Percentiles rank a stretch among this genome's conserved stretches.
phyloP scores from a whole-genome alignment of 1,140 invertebrate genomes.

The Lasioglossum baleicum region DNA sequence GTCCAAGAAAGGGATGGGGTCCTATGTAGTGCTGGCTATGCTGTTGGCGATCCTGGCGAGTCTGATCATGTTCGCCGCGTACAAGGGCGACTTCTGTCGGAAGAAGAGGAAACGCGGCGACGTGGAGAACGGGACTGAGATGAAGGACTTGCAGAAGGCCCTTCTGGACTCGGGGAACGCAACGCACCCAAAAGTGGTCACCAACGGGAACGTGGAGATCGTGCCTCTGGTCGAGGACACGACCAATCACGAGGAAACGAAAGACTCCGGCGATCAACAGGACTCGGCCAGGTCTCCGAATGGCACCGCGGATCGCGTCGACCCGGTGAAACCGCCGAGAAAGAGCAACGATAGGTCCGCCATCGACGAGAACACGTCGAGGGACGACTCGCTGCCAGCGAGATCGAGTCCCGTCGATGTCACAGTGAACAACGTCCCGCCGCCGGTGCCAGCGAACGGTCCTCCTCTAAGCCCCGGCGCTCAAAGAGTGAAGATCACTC shows the following conservation, averaged over 20 bases:
- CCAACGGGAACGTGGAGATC: conserved; percentile 73
- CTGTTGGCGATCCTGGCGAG: conserved; percentile 69
- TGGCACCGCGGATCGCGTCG: conserved; percentile 50
- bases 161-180: conserved; percentile 67
- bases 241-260: conserved; percentile 49
- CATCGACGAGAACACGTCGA: conserved; percentile 51
- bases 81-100: conserved; percentile 75
- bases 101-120: conserved; percentile 71
- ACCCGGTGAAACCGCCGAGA: conserved; percentile 74
- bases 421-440: conserved; percentile 41
- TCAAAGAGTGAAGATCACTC: conserved; percentile 76
- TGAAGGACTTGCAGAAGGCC: conserved; percentile 76
- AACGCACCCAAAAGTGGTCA: conserved; percentile 66
- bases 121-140: conserved; percentile 74
- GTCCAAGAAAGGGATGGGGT: conserved; percentile 75
- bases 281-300: conserved; percentile 28
- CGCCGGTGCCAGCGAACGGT: conserved; percentile 35
- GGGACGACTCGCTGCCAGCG: conserved; percentile 54
- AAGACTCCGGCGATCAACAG: conserved; percentile 32
- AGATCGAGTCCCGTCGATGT: conserved; percentile 32
- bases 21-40: conserved; percentile 72
- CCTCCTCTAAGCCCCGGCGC: conserved; percentile 73
- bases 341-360: conserved; percentile 47
- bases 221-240: conserved; percentile 68
- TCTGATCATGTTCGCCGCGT: conserved; percentile 74